Evolutionary conservation across 2,888 invertebrate genomes (phyloP), one percentile per base, ranked within the genome.

Genomic region (Ephialtes manifestator): DNA sequence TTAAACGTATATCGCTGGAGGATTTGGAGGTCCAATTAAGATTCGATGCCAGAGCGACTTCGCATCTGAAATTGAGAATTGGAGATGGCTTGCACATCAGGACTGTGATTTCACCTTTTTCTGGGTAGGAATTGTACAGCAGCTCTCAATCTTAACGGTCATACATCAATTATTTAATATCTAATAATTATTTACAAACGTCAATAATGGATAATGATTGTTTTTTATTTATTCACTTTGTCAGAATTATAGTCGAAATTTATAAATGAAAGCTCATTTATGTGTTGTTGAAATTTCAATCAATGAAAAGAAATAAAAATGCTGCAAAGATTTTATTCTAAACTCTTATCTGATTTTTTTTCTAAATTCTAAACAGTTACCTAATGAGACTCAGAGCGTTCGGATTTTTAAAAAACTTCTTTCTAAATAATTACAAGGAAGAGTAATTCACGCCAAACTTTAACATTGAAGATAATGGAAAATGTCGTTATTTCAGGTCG

Each of bases 21-120:
- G 88, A 91, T 39, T 24, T 90, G 11, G 75, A 89, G 18, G 72
- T 85, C 3, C 88, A 90, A 72, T 74, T 91, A 18, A 89, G 86
- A 78, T 82, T 88, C 1, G 80, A 89, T 10, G 87, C 89, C 0
- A 90, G 85, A 84, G 83, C 84, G 5, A 85, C 88, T 46, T 86
- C 87, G 18, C 87, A 76, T 1, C 55, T 91, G n/a, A 78, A 83
- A 11, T 89, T 85, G 77, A 86, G 67, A 70, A 63, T 90, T 4
- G 87, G 83, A 4, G 51, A 83, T 7, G 74, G 81, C 39, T 15
- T 88, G 10, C 63, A 80, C 63, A 13, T 91, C 35, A 86, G 87
- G 53, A 60, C 88, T 4, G 15, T 65, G 3, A 2, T 90, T 15
- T 51, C 71, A 28, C 87, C 82, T 31, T 35, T 89, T 31, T 70